Evolutionary conservation across 2,888 invertebrate genomes (phyloP).

Genomic region (Nomada ferruginata): DNA sequence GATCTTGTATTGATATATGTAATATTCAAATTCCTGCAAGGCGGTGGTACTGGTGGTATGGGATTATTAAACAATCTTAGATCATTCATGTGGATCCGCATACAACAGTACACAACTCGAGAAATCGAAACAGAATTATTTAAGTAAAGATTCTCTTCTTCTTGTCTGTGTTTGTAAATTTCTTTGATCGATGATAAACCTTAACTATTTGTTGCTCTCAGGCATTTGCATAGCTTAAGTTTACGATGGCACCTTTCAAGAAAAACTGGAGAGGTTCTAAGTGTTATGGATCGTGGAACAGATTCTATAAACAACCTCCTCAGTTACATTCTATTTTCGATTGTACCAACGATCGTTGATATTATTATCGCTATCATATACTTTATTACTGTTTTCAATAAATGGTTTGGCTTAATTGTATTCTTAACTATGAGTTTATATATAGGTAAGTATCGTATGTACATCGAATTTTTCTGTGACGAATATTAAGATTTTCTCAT

Average conservation of each 20-base stretch:
- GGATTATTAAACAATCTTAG: conserved; percentile 96
- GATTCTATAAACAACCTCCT: conserved; percentile 97
- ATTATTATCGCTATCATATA: conserved; percentile 95
- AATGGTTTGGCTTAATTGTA: conserved; percentile 97
- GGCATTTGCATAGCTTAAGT: conserved; percentile 95
- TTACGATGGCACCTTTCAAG: conserved; percentile 97
- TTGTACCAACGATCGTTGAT: conserved; percentile 96
- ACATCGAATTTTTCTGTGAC: background rate
- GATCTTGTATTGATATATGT: conserved; percentile 95
- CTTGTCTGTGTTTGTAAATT: background rate
- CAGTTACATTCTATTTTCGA: conserved; percentile 96
- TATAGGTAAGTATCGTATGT: conserved; percentile 89
- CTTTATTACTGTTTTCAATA: conserved; percentile 94
- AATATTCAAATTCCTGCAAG: conserved; percentile 96
- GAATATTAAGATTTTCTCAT: background rate
- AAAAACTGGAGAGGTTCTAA: conserved; percentile 98
- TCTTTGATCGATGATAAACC: background rate
- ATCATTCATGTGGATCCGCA: conserved; percentile 96
- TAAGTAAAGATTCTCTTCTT: conserved; percentile 63
- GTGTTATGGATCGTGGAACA: conserved; percentile 98
- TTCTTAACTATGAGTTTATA: conserved; percentile 97
- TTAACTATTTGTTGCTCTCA: conserved; percentile 84
- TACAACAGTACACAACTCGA: conserved; percentile 97
- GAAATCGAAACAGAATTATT: conserved; percentile 90
- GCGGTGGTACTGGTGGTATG: conserved; percentile 96